A percentile compares a stretch with the other conserved stretches of the same genome.
Evolutionary conservation across 1,140 invertebrate genomes (phyloP).

Genomic region (Platyscapa corneri): DNA sequence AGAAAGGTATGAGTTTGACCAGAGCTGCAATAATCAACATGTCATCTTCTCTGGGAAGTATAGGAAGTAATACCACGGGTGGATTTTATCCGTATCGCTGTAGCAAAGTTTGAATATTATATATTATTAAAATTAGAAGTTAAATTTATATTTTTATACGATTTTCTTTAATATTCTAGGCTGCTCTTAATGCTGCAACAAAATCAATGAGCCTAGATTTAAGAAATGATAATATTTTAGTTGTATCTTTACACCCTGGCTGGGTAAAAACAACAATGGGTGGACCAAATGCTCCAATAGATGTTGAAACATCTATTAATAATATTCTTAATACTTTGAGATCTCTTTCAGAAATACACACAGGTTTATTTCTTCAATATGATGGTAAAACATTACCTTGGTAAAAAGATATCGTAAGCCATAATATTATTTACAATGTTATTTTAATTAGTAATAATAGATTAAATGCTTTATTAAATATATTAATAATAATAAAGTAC

Average conservation of each 20-base stretch:
- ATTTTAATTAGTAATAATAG: not conserved
- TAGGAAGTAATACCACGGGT: slow-evolving; percentile 82
- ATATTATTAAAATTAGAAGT: slow-evolving; percentile 22
- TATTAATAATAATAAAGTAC: slow-evolving; percentile 20
- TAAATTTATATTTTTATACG: not conserved
- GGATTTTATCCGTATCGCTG: slow-evolving; percentile 89
- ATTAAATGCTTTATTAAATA: slow-evolving; percentile 31
- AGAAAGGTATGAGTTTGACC: slow-evolving; percentile 75
- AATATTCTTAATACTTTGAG: slow-evolving; percentile 81
- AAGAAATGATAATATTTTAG: slow-evolving; percentile 83
- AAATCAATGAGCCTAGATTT: slow-evolving; percentile 90
- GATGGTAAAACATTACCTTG: slow-evolving; percentile 84
- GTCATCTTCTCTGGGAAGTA: slow-evolving; percentile 88
- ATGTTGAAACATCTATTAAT: slow-evolving; percentile 79
- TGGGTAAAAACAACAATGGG: slow-evolving; percentile 95
- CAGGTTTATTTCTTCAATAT: slow-evolving; percentile 85
- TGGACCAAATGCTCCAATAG: slow-evolving; percentile 83
- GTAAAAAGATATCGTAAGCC: too few species aligned
- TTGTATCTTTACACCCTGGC: slow-evolving; percentile 87
- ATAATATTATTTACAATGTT: not conserved
- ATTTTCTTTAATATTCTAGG: slow-evolving; percentile 71
- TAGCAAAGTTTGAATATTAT: slow-evolving; percentile 81
- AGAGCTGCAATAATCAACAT: slow-evolving; percentile 89
- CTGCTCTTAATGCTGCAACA: slow-evolving; percentile 90
- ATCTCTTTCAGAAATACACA: slow-evolving; percentile 78